A percentile compares a stretch with the other conserved stretches of the same genome.
Evolutionary conservation across 2,888 invertebrate genomes (phyloP).

Genomic region (Athrips mouffetella): DNA sequence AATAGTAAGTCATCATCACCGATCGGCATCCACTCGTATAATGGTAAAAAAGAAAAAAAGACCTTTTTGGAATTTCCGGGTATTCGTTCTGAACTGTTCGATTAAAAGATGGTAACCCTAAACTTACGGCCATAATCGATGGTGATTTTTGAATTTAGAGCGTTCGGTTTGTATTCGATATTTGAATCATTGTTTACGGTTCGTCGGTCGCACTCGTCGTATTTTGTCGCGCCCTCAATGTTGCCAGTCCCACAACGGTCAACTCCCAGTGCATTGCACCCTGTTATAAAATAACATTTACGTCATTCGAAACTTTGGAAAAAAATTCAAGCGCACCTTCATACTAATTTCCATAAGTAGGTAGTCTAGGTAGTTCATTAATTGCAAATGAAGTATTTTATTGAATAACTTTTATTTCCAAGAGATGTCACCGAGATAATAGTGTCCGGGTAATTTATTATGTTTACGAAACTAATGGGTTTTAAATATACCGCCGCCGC

Average conservation of each 20-base stretch:
- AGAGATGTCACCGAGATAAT: constrained; percentile 43
- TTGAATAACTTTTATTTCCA: constrained; percentile 45
- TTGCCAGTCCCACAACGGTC: constrained; percentile 54
- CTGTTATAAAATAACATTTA: constrained; percentile 64
- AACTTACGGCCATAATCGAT: too few species aligned
- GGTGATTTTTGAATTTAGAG: constrained; percentile 40
- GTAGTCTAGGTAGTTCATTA: constrained; percentile 59
- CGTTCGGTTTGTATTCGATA: constrained; percentile 53
- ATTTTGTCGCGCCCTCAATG: constrained; percentile 43
- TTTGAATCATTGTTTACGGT: constrained; percentile 60
- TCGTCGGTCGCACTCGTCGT: constrained; percentile 49
- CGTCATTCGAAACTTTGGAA: constrained; percentile 60
- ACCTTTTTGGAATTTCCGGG: too few species aligned
- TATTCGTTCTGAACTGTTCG: too few species aligned
- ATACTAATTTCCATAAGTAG: constrained; percentile 63
- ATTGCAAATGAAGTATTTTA: constrained; percentile 58
- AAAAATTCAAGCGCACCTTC: too few species aligned
- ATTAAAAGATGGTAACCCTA: too few species aligned
- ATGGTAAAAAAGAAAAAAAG: too few species aligned
- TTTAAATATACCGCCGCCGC: constrained; percentile 16
- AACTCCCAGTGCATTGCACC: constrained; percentile 66
- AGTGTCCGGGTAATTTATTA: constrained; percentile 42
- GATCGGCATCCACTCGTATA: too few species aligned
- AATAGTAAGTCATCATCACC: too few species aligned
- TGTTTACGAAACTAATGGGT: constrained; percentile 39